Evolutionary conservation across 2,888 invertebrate genomes (phyloP).

Genomic region (Leucophora obtusa): DNA sequence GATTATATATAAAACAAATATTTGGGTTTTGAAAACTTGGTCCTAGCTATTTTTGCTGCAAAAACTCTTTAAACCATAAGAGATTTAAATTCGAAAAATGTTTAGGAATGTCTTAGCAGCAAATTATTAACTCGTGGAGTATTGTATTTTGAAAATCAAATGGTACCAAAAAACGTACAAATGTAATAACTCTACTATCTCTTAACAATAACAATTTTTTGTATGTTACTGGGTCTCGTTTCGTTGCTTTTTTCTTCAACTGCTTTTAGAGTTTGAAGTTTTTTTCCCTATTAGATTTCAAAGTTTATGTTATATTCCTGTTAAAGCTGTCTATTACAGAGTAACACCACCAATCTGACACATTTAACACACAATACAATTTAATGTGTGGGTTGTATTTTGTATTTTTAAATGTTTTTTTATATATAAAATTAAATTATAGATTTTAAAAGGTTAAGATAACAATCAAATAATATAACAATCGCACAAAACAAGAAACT

Average conservation of each 20-base stretch:
- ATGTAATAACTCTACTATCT: too few species aligned
- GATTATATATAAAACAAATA: too few species aligned
- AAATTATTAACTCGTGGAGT: too few species aligned
- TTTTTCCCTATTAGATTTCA: not conserved
- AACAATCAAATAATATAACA: slow-evolving; percentile 20
- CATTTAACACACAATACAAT: slow-evolving; percentile 36
- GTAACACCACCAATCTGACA: slow-evolving; percentile 48
- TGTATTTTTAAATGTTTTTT: slow-evolving; percentile 35
- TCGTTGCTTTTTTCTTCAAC: not conserved
- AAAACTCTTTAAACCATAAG: too few species aligned
- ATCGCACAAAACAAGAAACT: not conserved
- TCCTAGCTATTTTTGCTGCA: too few species aligned
- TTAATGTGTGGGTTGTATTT: slow-evolving; percentile 43
- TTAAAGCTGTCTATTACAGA: slow-evolving; percentile 51
- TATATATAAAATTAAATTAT: slow-evolving; percentile 29
- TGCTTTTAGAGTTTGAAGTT: not conserved
- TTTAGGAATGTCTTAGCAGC: too few species aligned
- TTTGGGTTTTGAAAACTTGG: too few species aligned
- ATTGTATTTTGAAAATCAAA: too few species aligned
- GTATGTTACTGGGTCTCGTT: slow-evolving; percentile 51
- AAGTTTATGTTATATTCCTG: slow-evolving; percentile 17
- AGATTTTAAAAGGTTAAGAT: slow-evolving; percentile 35
- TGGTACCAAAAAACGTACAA: too few species aligned
- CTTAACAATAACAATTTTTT: not conserved
- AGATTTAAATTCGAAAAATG: too few species aligned